These are phyloP conservation scores for Thecophora atra DNA, from an alignment of 2,888 invertebrate genomes.

Conservation along the genomic window DNA sequence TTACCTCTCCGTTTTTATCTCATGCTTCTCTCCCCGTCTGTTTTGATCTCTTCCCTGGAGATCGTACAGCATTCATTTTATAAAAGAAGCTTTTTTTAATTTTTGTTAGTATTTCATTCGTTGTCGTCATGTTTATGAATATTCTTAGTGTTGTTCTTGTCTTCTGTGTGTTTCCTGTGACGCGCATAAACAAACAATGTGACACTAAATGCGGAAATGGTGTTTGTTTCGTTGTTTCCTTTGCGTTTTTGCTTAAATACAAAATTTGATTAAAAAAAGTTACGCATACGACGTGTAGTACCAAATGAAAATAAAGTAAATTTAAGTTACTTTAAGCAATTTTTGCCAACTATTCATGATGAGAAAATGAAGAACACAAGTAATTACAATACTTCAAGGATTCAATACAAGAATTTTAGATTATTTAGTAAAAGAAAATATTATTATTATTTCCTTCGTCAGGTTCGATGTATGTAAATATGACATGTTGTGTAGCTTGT, in stretches of 20 bases:
- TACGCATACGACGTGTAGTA: slow-evolving; percentile 5
- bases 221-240: background rate
- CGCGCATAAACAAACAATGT: background rate
- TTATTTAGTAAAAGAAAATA: background rate
- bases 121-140: background rate
- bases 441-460: background rate
- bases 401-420: background rate
- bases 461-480: background rate
- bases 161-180: no score
- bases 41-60: background rate
- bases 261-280: slow-evolving; percentile 7
- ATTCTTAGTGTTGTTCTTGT: background rate
- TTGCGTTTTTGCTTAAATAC: background rate
- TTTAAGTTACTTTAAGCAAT: no score
- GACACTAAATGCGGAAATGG: background rate
- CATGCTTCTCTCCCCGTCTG: background rate
- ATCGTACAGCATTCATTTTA: background rate
- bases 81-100: background rate
- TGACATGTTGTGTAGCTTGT: background rate
- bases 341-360: no score
- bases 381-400: background rate
- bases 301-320: background rate
- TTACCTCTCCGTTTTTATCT: slow-evolving; percentile 1
- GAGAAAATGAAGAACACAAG: no score
- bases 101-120: background rate